Evolutionary conservation across 37 sponge, comb jelly and placozoan genomes (phyloP).

Genomic region (Trichoplax adhaerens): DNA sequence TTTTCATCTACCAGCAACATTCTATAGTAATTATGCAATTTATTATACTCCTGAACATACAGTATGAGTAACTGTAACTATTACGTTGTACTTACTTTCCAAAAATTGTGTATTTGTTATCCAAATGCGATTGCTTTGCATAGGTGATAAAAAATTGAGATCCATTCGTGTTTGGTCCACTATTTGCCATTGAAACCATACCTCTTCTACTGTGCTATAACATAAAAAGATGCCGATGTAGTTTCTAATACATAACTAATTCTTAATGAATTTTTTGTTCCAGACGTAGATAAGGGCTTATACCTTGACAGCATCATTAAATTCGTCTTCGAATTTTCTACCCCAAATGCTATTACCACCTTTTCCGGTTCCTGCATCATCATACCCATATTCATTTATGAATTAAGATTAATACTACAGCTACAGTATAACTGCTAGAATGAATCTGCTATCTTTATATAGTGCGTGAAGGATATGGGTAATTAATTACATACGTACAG

Average conservation of each 20-base stretch:
- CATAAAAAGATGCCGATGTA: background rate
- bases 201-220: slow-evolving; percentile 69
- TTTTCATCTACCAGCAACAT: too few species aligned
- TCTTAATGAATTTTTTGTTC: background rate
- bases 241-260: background rate
- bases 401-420: too few species aligned
- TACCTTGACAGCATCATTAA: slow-evolving; percentile 81
- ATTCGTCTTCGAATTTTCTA: slow-evolving; percentile 72
- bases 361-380: slow-evolving; percentile 60
- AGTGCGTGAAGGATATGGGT: too few species aligned
- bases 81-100: slow-evolving; percentile 43
- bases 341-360: slow-evolving; percentile 96
- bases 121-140: slow-evolving; percentile 75
- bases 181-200: slow-evolving; percentile 93
- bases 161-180: slow-evolving; percentile 84
- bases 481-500: too few species aligned
- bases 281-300: background rate
- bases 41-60: too few species aligned
- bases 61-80: too few species aligned
- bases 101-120: slow-evolving; percentile 85
- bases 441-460: too few species aligned
- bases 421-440: too few species aligned
- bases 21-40: too few species aligned
- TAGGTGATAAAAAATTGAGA: slow-evolving; percentile 97
- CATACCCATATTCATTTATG: too few species aligned